Evolutionary conservation across 2,888 invertebrate genomes (phyloP), one percentile per base, ranked within the genome.

Genomic region (Sesamia inferens): DNA sequence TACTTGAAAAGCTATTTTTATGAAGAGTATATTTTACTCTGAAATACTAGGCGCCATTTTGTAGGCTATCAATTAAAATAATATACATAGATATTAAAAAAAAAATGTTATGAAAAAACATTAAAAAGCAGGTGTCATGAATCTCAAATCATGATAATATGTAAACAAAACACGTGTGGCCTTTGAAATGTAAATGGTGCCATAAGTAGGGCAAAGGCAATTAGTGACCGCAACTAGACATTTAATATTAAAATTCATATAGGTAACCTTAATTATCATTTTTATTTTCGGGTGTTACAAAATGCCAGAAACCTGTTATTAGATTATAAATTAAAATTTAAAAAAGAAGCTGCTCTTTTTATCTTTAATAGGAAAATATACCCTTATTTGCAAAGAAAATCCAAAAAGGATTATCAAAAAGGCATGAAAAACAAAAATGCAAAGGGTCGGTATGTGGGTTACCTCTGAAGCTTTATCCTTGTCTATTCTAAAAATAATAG

Each of bases 111-210:
- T n/a, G 54, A 63, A 68, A 58, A 78, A 51, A 39, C 22, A 39
- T 61, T 55, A n/a, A 70, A 76, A 80, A 70, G 24, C 66, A 76
- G 48, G 71, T 65, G 75, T 71, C 61, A 78, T 83, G 83, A 83
- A 78, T 78, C 47, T 76, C 22, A 79, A 83, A 74, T 71, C 51
- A 79, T 66, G 71, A 54, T 74, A 70, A 74, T 75, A 61, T 71
- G 62, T 68, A 81, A 64, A 71, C 79, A 39, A 68, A 74, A 62
- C 79, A 76, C 73, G 77, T 78, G 69, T 58, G 54, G 68, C 61
- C 79, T 86, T 86, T 86, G 86, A 82, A 79, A 86, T 86, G 85
- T 75, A 85, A 86, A 86, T 86, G 67, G 55, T 47, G 31, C 31
- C 71, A 72, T 74, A 78, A 81, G 81, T 85, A 72, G 67, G 63